phyloP scores from a whole-genome alignment of 1,140 invertebrate genomes.

The Drosophila eugracilis region DNA sequence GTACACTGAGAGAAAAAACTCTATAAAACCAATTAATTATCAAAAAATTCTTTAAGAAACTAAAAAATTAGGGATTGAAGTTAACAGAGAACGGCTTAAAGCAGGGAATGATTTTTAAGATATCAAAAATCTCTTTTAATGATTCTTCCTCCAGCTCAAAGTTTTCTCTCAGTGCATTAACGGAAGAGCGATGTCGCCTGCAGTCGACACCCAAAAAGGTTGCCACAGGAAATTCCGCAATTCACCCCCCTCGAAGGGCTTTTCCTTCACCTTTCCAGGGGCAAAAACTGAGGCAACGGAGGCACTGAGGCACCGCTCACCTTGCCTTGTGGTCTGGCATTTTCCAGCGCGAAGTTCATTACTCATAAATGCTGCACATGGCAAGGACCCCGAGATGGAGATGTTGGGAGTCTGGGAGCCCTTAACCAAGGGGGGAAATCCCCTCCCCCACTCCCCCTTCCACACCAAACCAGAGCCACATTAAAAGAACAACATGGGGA shows the following conservation, averaged over 20 bases:
- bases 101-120: too few relatives aligned
- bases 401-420: slow-evolving; percentile 21
- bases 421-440: not conserved
- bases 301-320: slow-evolving; percentile 55
- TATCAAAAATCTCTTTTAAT: too few relatives aligned
- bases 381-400: slow-evolving; percentile 44
- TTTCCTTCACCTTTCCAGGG: slow-evolving; percentile 17
- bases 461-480: slow-evolving; percentile 11
- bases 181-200: slow-evolving; percentile 44
- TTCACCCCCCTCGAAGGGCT: slow-evolving; percentile 59
- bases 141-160: not conserved
- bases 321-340: slow-evolving; percentile 76
- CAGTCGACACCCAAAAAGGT: slow-evolving; percentile 74
- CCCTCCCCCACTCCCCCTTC: not conserved
- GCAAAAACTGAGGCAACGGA: not conserved
- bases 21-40: too few relatives aligned
- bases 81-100: too few relatives aligned
- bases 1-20: slow-evolving; percentile 1
- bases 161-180: slow-evolving; percentile 5
- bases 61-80: too few relatives aligned
- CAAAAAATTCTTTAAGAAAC: too few relatives aligned
- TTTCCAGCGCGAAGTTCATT: slow-evolving; percentile 79
- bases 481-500: slow-evolving; percentile 49
- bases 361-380: slow-evolving; percentile 82
- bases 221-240: slow-evolving; percentile 56